phyloP scores from a whole-genome alignment of 2,113 vertebrate genomes.

The Ancistrus triradiatus region DNA sequence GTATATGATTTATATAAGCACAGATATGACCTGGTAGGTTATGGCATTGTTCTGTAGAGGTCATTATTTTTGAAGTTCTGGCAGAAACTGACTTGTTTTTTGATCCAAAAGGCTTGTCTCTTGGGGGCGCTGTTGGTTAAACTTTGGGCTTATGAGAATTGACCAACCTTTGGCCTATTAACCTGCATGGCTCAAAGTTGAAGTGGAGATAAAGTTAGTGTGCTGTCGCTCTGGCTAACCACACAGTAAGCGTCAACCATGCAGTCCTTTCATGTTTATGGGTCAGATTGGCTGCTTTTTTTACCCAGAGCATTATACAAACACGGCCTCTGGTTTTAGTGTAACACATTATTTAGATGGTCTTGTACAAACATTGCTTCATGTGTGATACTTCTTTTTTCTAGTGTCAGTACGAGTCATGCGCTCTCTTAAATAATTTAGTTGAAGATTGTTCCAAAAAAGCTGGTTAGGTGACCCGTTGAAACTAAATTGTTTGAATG shows the following conservation, averaged over 20 bases:
- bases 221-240: conserved; percentile 18
- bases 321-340: conserved; percentile 9
- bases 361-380: no score
- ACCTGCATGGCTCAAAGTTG: conserved; percentile 25
- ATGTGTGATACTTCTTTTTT: no score
- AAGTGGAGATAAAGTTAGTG: conserved; percentile 16
- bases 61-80: no score
- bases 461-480: no score
- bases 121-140: conserved; percentile 58
- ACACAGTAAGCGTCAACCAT: conserved; percentile 28
- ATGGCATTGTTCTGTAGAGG: no score
- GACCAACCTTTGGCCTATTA: conserved; percentile 33
- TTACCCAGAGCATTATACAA: conserved; percentile 8
- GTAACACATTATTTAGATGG: no score
- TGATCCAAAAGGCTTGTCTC: conserved; percentile 18
- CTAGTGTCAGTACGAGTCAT: no score
- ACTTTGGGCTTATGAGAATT: conserved; percentile 25
- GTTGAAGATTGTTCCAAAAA: no score
- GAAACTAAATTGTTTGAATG: background rate
- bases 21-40: no score
- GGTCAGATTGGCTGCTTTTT: conserved; percentile 5
- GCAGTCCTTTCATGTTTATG: conserved; percentile 31
- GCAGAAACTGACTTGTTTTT: background rate
- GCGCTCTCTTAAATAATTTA: no score
- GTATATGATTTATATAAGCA: no score